These are phyloP conservation scores for Lytechinus variegatus DNA, from an alignment of 35 echinoderm and acorn worm genomes.

Conservation along the genomic window DNA sequence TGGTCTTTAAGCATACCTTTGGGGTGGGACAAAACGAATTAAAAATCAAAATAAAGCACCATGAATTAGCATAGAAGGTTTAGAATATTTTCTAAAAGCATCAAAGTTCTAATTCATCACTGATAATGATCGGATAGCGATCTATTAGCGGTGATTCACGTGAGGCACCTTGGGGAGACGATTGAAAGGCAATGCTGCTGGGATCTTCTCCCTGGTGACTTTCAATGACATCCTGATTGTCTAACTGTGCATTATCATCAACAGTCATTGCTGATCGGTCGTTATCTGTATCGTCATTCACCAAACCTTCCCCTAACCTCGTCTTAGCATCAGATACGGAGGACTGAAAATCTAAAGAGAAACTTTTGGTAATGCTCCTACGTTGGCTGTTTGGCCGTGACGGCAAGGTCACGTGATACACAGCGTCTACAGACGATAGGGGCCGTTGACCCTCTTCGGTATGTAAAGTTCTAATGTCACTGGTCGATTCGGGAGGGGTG, in stretches of 20 bases:
- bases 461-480: background rate
- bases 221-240: background rate
- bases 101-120: slow-evolving; percentile 44
- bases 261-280: background rate
- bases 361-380: background rate
- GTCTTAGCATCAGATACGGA: background rate
- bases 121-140: slow-evolving; percentile 32
- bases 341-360: background rate
- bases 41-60: background rate
- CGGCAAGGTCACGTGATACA: background rate
- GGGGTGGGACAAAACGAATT: background rate
- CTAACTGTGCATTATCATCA: background rate
- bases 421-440: background rate
- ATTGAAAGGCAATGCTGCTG: background rate
- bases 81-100: background rate
- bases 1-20: too few relatives aligned
- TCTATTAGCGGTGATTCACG: background rate
- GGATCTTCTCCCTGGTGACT: background rate
- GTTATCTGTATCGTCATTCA: background rate
- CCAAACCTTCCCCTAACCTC: background rate
- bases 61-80: background rate
- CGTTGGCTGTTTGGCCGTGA: background rate
- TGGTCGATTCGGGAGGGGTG: background rate
- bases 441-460: background rate
- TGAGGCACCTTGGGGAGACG: background rate